Evolutionary conservation across 2,797 vertebrate genomes (phyloP), one percentile per base, ranked within the genome.

Genomic region (Jordanella pulchra): DNA sequence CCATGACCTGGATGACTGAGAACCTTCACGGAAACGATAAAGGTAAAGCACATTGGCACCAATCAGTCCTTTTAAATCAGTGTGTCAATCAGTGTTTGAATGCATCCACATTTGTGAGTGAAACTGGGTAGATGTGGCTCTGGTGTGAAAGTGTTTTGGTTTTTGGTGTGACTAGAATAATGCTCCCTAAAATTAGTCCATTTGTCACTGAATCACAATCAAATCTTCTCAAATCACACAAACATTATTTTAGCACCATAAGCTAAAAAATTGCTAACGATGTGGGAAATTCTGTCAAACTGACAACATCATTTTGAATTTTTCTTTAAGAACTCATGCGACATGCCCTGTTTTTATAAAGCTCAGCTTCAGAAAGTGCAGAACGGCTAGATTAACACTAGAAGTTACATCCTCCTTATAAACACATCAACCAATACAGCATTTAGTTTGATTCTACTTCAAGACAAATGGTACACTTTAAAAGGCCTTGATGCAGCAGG

Each of bases 331-430:
- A 60, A 2, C 35, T 13, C 23, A 3, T 14, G 5, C 14, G 2
- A 30, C 21, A 39, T n/a, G 11, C 13, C 21, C 32, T 61, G 21
- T 35, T 42, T 42, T 61, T n/a, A 42, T 61, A 7, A 1, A 35
- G 32, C 21, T 39, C 30, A 39, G 32, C 58, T 13, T 61, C 5
- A 30, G 21, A 58, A 18, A 23, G 10, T 39, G 28, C 45, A 50
- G 21, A 65, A 58, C 44, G 63, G 45, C 32, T 44, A 54, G 25
- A 63, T 39, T 48, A 15, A 58, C 56, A 58, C 27, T 28, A 25
- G 65, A n/a, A 65, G 53, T 27, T 61, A 54, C 44, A 74, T 63
- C n/a, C 48, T 48, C 55, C 18, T 25, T 65, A 35, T 35, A 53
- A 63, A 17, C 50, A 25, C 32, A 71, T n/a, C 54, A 44, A 71